Base-by-base conservation (phyloP, 1,140 invertebrate species). In the Zaprionus lachaisei region DNA sequence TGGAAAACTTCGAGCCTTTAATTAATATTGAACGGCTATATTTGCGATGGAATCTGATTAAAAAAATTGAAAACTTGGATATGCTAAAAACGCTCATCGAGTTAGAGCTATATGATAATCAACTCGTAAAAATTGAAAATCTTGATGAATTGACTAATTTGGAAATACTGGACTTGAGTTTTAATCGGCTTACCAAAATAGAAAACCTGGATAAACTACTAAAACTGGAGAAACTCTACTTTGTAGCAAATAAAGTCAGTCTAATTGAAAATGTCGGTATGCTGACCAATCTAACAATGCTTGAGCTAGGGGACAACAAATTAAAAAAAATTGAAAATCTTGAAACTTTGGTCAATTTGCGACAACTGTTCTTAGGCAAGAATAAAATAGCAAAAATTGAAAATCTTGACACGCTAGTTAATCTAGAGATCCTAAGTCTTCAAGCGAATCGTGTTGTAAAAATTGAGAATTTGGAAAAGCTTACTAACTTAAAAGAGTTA, bases 71-170 rank as follows among this genome's bases (percentile, higher is more conserved):
- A 92, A 98, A 98, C 93, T 92, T 99, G 22, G 92, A 95, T 67
- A 96, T 94, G 1, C 92, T 98, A 7, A 94, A 94, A 3, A 97
- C 95, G 20, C 93, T 99, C 1, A 94, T 94, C 55, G 98, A 99
- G 91, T 92, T 99, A 61, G 99, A 99, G 85, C 94, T 99, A 1
- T 99, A 99, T 93, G 99, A 99, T 93, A 99, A 99, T 94, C 98
- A 98, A 94, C 97, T 99, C 55, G 96, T 95, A 1, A 94, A 95
- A 73, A 98, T 99, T 84, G 98, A 99, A 93, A 98, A 98, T 93
- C 93, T 99, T 17, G 96, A 97, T 77, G 92, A 94, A 22, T 94
- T 99, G 11, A 95, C 97, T 2, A 99, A 99, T 94, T 94, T 99
- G 54, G 95, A 98, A 90, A 94, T 96, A 68, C 94, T 99, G 60